phyloP scores from a whole-genome alignment of 1,140 invertebrate genomes.

The Ruditapes philippinarum region DNA sequence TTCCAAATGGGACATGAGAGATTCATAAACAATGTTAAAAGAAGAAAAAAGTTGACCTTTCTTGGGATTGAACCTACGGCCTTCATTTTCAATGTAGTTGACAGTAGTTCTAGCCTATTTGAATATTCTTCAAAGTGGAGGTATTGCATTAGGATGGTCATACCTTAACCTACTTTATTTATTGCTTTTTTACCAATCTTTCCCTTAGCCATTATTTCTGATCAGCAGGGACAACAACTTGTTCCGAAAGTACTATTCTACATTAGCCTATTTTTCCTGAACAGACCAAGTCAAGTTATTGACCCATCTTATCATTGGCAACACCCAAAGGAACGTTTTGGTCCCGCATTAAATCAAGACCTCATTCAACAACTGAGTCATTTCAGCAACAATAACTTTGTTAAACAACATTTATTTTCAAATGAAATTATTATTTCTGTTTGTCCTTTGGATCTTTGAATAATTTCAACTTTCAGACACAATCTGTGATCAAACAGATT shows the following conservation, averaged over 20 bases:
- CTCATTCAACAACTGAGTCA: background rate
- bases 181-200: too few relatives aligned
- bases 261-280: conserved; percentile 32
- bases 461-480: background rate
- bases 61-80: too few relatives aligned
- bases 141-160: background rate
- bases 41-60: too few relatives aligned
- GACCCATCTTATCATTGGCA: background rate
- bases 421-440: conserved; percentile 1
- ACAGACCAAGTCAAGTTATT: background rate
- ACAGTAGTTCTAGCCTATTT: too few relatives aligned
- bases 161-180: background rate
- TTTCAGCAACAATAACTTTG: background rate
- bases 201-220: background rate
- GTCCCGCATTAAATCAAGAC: background rate
- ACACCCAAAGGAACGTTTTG: background rate
- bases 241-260: background rate
- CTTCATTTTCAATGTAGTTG: too few relatives aligned
- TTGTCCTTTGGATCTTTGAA: conserved; percentile 4
- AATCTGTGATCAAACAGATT: background rate
- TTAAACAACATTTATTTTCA: background rate
- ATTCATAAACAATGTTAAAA: too few relatives aligned
- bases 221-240: background rate
- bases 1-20: too few relatives aligned
- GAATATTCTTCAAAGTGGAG: too few relatives aligned